Conservation (phyloP, 1,140 invertebrate species). For the Bombus pyrosoma region DNA sequence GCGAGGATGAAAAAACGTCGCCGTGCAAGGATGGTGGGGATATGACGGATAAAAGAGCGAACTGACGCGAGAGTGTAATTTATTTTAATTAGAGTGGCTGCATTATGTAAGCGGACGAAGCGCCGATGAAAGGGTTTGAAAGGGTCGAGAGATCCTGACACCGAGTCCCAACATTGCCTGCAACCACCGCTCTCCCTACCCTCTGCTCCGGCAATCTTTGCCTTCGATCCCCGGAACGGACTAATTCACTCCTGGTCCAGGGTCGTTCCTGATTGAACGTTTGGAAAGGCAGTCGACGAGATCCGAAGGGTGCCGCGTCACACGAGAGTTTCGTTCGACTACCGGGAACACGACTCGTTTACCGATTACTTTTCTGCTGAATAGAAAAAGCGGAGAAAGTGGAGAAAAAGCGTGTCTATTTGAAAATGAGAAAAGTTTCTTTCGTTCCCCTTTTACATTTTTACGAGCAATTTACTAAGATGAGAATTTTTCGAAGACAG, state of each 20-base stretch:
- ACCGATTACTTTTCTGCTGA: background rate
- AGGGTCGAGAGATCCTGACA: conserved; percentile 74
- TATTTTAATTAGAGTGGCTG: conserved; percentile 83
- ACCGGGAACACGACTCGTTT: background rate
- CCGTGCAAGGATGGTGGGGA: background rate
- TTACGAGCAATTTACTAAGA: background rate
- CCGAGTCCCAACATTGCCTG: conserved; percentile 46
- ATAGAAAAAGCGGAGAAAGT: background rate
- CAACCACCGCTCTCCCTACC: conserved; percentile 72
- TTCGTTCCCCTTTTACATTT: background rate
- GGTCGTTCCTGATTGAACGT: conserved; percentile 33
- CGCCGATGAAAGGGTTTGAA: conserved; percentile 78
- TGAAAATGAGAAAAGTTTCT: background rate
- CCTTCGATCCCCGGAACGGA: conserved; percentile 65
- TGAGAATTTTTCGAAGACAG: background rate
- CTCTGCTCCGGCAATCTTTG: conserved; percentile 63
- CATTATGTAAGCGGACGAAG: conserved; percentile 80
- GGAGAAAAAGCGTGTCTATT: background rate
- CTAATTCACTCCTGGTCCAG: conserved; percentile 80
- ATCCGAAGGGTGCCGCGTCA: background rate
- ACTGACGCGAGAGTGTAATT: conserved; percentile 76
- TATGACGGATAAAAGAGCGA: conserved; percentile 70
- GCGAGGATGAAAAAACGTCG: conserved; percentile 40
- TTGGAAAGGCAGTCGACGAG: conserved; percentile 28
- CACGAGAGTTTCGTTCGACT: background rate